Base-by-base conservation (phyloP, 2,113 vertebrate genomes). In the Sinosuthora webbiana region DNA sequence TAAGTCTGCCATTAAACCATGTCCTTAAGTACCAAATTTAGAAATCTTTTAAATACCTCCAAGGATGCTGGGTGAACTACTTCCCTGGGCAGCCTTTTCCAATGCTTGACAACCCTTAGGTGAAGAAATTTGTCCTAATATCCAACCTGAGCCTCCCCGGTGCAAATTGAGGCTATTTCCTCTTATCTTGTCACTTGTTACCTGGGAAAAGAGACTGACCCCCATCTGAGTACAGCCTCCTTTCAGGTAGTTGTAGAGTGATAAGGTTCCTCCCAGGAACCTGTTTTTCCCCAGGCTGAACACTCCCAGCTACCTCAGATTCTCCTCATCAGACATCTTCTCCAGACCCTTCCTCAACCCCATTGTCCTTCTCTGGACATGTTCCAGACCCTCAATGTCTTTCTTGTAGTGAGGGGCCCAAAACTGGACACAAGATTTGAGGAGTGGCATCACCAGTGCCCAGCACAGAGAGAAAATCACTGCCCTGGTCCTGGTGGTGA, bases 401-500 rank as follows among this genome's bases (percentile, higher is more conserved):
- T 44, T 74, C 13, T 5, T 28, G 10, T 5, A 20, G 37, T 37
- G 44, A 37, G 37, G 5, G 18, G 4, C 28, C 19, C 6, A 59
- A 5, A 81, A 59, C 18, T 44, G 42, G 1, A 2, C 8, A 6
- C 35, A 50, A 27, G 15, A 33, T 15, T 65, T 6, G 8, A 50
- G 14, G 4, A 50, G 50, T 42, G 67, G 9, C 31, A 31, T 73
- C 50, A 23, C 5, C 67, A 73, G 27, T 33, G 42, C 31, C 7
- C 2, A 33, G 35, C 0, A 55, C 7, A 80, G 9, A 1, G 41
- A 0, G 9, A 42, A 6, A 49, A 12, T 57, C 31, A 0, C 5
- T 65, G 21, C 25, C 42, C 31, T 42, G 22, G 42, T 0, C 21
- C 76, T 64, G 11, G 25, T 57, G 85, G 6, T 3, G 5, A 28